Conservation (phyloP, 2,113 vertebrate genomes). For the Panthera uncia region DNA sequence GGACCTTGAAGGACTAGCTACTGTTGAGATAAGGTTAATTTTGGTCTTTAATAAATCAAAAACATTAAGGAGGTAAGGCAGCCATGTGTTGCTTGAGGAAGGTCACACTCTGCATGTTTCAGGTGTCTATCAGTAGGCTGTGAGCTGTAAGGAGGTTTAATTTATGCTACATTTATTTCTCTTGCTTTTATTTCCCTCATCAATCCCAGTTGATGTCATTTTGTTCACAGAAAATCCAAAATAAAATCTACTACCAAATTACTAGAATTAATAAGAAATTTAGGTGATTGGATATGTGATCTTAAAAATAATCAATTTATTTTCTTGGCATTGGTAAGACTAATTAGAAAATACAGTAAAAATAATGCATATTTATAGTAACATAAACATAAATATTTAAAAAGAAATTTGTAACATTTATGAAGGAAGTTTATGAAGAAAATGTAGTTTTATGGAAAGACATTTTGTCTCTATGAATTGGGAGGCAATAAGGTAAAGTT, state of each 20-base stretch:
- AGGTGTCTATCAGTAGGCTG: no score
- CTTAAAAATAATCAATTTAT: background rate
- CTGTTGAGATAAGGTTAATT: no score
- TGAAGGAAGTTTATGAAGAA: background rate
- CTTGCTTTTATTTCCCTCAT: no score
- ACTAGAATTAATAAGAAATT: background rate
- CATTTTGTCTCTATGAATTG: background rate
- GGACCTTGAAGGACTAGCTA: no score
- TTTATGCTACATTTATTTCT: no score
- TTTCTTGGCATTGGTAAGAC: background rate
- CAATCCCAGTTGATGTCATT: background rate
- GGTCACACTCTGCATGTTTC: no score
- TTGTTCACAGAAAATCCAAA: background rate
- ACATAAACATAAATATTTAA: background rate
- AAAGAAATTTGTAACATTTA: background rate
- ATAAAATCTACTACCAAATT: background rate
- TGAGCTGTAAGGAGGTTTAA: no score
- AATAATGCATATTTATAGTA: background rate
- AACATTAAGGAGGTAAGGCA: no score
- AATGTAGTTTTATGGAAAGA: background rate
- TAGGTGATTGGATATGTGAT: background rate
- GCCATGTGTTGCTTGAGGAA: no score
- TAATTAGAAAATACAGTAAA: background rate
- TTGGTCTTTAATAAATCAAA: no score
- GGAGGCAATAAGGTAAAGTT: background rate